phyloP scores from a whole-genome alignment of 2,888 invertebrate species.

The Magallana nippona region DNA sequence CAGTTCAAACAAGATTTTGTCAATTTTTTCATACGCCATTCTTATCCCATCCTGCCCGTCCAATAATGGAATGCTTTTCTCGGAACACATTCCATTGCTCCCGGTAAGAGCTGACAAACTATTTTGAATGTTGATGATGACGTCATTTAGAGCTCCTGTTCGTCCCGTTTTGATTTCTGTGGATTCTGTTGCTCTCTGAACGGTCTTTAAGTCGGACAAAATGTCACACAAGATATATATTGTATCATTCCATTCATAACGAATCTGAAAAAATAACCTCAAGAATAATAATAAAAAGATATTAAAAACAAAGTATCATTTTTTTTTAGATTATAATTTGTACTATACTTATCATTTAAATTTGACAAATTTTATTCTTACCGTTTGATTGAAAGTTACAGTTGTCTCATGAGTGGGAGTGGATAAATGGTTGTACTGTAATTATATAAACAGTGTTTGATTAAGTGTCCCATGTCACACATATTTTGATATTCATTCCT shows the following conservation, averaged over 20 bases:
- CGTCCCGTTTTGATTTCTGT: background rate
- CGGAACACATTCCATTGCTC: too few relatives aligned
- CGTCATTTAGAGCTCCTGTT: background rate
- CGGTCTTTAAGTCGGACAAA: background rate
- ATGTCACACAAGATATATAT: background rate
- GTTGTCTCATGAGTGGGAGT: background rate
- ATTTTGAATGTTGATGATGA: background rate
- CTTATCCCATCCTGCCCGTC: too few relatives aligned
- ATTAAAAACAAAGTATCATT: background rate
- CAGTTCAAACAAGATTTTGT: too few relatives aligned
- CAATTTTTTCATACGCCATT: too few relatives aligned
- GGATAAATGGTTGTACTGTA: background rate
- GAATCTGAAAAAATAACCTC: background rate
- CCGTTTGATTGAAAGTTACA: slow-evolving; percentile 5
- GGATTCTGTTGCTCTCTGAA: background rate
- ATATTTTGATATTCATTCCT: too few relatives aligned
- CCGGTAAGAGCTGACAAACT: background rate
- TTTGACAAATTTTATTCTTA: background rate
- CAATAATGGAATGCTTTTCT: too few relatives aligned
- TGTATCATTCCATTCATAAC: slow-evolving; percentile 7
- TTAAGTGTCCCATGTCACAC: too few relatives aligned
- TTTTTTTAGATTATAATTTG: background rate
- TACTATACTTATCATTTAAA: too few relatives aligned
- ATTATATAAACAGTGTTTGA: background rate
- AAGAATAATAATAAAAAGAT: background rate